Conservation (phyloP, 2,888 invertebrate genomes). For the Drosophila koepferae region DNA sequence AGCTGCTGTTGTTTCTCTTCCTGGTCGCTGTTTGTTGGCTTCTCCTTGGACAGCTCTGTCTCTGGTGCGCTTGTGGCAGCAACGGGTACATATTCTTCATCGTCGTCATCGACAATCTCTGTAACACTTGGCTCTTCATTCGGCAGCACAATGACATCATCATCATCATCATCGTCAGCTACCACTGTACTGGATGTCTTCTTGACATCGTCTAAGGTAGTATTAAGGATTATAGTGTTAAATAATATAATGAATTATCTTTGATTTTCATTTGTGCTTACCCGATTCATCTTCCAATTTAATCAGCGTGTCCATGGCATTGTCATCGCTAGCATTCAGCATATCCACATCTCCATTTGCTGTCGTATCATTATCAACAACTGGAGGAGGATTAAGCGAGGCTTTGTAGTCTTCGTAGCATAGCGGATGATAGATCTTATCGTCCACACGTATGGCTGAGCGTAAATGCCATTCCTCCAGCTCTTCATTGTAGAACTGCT, state of each 20-base stretch:
- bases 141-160: constrained; percentile 89
- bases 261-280: constrained; percentile 17
- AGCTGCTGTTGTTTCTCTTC: constrained; percentile 14
- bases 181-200: constrained; percentile 17
- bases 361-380: constrained; percentile 27
- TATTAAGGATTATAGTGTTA: not conserved
- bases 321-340: constrained; percentile 77
- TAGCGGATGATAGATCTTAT: constrained; percentile 93
- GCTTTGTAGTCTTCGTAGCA: constrained; percentile 94
- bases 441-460: constrained; percentile 92
- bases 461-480: constrained; percentile 98
- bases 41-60: constrained; percentile 23
- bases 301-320: constrained; percentile 82
- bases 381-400: constrained; percentile 79
- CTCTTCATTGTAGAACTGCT: constrained; percentile 98
- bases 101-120: constrained; percentile 86
- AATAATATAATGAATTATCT: not conserved
- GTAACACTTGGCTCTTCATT: constrained; percentile 89
- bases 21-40: constrained; percentile 17
- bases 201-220: constrained; percentile 38
- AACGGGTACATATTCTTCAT: constrained; percentile 85
- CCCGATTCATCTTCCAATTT: constrained; percentile 77
- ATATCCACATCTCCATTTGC: constrained; percentile 54
- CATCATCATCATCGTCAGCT: constrained; percentile 87
- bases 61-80: constrained; percentile 54